A percentile compares a stretch with the other conserved stretches of the same genome.
phyloP scores from a whole-genome alignment of 1,140 invertebrate species.

The Eriocheir sinensis region DNA sequence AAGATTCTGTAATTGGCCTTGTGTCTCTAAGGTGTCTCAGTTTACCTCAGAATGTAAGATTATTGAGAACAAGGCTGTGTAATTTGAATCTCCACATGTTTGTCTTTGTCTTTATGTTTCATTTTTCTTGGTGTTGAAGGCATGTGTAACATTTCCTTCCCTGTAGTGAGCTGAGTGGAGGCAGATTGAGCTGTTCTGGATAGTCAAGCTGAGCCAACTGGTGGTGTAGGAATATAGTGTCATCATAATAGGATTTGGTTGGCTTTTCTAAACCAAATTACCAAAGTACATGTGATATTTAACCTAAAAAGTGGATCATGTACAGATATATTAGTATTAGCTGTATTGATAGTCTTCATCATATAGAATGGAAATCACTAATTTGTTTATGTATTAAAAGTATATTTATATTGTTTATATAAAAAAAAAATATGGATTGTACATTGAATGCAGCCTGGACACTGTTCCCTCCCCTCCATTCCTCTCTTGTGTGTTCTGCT shows the following conservation, averaged over 20 bases:
- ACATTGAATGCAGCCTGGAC: conserved; percentile 44
- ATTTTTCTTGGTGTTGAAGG: not conserved
- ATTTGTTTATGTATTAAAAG: conserved; percentile 44
- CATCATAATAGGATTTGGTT: conserved; percentile 57
- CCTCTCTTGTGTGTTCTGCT: not conserved
- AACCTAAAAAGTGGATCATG: conserved; percentile 66
- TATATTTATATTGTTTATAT: conserved; percentile 51
- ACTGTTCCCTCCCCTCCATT: conserved; percentile 27
- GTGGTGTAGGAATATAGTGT: not conserved
- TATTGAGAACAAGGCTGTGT: not conserved
- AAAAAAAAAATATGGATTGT: conserved; percentile 25
- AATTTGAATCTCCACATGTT: not conserved
- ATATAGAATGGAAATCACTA: conserved; percentile 51
- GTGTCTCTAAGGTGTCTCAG: not conserved
- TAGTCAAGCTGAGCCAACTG: not conserved
- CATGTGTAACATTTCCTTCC: not conserved
- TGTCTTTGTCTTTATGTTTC: not conserved
- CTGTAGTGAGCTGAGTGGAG: not conserved
- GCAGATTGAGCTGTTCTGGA: not conserved
- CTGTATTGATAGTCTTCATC: conserved; percentile 38
- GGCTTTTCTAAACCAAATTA: conserved; percentile 58
- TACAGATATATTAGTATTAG: conserved; percentile 66
- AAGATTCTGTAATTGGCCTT: not conserved
- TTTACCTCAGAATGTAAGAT: not conserved
- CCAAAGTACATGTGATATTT: conserved; percentile 73